Evolutionary conservation across 2,113 vertebrate species (phyloP).

Genomic region (Pomatostomus ruficeps): DNA sequence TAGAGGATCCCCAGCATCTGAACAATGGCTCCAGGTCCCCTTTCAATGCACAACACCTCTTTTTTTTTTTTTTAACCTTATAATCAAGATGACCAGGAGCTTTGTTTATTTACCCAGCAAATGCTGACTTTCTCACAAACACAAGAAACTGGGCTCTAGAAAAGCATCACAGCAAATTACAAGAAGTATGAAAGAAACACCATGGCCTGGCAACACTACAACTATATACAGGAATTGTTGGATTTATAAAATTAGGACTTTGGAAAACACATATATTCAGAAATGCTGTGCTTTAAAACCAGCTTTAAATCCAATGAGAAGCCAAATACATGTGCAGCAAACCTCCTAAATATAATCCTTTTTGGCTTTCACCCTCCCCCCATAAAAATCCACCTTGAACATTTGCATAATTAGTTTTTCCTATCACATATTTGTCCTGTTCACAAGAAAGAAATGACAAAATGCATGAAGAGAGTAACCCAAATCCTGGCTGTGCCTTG

Average conservation of each 20-base stretch:
- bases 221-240: background rate
- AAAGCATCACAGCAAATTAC: background rate
- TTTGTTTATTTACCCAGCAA: background rate
- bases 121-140: background rate
- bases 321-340: background rate
- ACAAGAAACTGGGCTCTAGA: background rate
- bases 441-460: background rate
- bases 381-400: background rate
- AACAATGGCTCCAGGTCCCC: accelerated
- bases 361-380: background rate
- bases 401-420: background rate
- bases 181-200: background rate
- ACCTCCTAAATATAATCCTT: background rate
- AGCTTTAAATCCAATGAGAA: background rate
- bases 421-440: background rate
- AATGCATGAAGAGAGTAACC: background rate
- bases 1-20: background rate
- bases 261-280: background rate
- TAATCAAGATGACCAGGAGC: background rate
- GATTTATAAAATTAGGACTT: background rate
- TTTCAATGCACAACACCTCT: background rate
- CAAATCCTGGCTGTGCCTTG: background rate
- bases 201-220: background rate
- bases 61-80: background rate
- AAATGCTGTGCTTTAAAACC: background rate